Evolutionary conservation across 64 coral and sea anemone genomes (phyloP).

Genomic region (Pachyseris speciosa): DNA sequence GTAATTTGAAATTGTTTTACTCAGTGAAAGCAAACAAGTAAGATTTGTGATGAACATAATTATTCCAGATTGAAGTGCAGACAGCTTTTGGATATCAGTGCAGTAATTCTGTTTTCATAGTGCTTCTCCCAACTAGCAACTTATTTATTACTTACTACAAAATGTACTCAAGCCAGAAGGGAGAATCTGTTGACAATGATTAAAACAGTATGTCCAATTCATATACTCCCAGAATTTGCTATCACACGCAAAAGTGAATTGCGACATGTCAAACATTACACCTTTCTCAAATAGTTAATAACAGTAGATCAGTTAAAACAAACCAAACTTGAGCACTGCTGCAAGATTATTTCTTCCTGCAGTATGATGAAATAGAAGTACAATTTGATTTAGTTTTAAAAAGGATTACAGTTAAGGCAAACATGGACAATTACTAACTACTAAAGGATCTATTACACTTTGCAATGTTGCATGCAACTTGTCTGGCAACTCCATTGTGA

Average conservation of each 20-base stretch:
- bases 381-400: constrained; percentile 50
- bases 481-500: too few species aligned
- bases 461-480: not conserved
- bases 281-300: not conserved
- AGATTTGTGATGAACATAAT: too few species aligned
- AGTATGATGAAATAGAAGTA: constrained; percentile 63
- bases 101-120: too few species aligned
- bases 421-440: not conserved
- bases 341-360: constrained; percentile 56
- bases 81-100: too few species aligned
- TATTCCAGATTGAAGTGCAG: too few species aligned
- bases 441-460: not conserved
- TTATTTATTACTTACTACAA: not conserved
- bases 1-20: too few species aligned
- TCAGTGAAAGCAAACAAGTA: too few species aligned
- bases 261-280: not conserved
- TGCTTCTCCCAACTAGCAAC: too few species aligned
- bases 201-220: not conserved
- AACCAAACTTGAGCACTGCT: constrained; percentile 54
- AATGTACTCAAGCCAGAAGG: not conserved
- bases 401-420: not conserved
- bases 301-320: constrained; percentile 32
- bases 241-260: not conserved
- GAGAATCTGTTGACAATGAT: not conserved
- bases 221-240: not conserved